Evolutionary conservation across 1,140 invertebrate genomes (phyloP), one percentile per base, ranked within the genome.

Genomic region (Tetramorium alpestre): DNA sequence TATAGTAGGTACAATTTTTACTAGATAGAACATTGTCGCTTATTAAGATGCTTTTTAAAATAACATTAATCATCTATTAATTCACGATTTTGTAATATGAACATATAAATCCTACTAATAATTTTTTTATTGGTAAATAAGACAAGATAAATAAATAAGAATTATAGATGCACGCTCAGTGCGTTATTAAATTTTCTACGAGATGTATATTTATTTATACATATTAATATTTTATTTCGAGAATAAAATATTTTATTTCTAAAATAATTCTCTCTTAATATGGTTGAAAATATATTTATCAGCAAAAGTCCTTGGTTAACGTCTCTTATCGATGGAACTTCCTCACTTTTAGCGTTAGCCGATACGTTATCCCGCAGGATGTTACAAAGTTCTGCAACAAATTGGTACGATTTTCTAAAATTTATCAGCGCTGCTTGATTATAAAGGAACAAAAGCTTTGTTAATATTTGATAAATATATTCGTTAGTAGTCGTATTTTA

Each of bases 331-430:
- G 38, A 22, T 28, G 22, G 51, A 75, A 77, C 80, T 89, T 85
- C 41, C 78, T 60, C 28, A 16, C 10, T 28, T 78, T 82, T 86
- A 75, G 38, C 51, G 7, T 81, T 62, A 44, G 41, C 25, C 60
- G 86, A 87, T 87, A 87, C 41, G 13, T 73, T 87, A 87, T 87
- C 86, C 49, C 58, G 18, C 60, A 90, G 85, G 88, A 90, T 85
- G 81, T 88, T 81, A 80, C 88, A 85, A 89, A 87, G 69, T 80
- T 41, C 80, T 44, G 2, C 11, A 86, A 90, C 75, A 89, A 87
- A n/a, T 2, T 13, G 13, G 1, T 28, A 49, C 72, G n/a, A 56
- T 72, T 47, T 86, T 38, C 49, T 64, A 25, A 47, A 38, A 25
- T 64, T 77, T 25, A 33, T 62, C 51, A 33, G n/a, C 51, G n/a